Evolutionary conservation across 1,140 invertebrate species (phyloP).

Genomic region (Epicauta chinensis): DNA sequence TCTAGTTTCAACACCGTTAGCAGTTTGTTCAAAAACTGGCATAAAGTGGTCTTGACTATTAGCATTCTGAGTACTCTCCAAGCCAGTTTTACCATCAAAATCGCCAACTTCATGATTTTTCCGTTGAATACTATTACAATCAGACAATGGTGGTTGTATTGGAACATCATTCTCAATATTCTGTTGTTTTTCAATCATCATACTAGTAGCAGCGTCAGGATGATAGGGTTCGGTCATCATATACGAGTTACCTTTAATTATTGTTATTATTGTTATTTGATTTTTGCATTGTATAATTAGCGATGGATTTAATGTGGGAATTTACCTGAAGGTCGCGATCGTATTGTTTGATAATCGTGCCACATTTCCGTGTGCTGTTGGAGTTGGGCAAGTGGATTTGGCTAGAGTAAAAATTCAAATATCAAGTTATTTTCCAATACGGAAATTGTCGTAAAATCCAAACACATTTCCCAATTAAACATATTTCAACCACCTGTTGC

Average conservation of each 20-base stretch:
- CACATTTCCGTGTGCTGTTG: conserved; percentile 35
- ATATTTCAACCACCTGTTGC: conserved; percentile 17
- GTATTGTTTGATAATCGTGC: conserved; percentile 29
- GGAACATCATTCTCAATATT: neutral
- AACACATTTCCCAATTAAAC: conserved; percentile 10
- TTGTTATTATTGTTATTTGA: neutral
- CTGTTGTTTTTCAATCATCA: conserved; percentile 10
- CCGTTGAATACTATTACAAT: neutral
- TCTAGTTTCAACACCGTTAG: conserved; percentile 2
- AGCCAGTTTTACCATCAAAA: neutral
- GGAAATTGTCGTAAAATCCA: neutral
- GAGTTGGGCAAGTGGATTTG: conserved; percentile 28
- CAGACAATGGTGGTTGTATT: neutral
- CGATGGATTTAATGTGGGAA: neutral
- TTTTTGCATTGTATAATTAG: neutral
- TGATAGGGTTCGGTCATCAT: conserved; percentile 15
- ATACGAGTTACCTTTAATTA: conserved; percentile 16
- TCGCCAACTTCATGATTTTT: neutral
- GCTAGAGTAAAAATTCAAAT: no score
- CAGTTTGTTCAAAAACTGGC: conserved; percentile 24
- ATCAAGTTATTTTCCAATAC: neutral
- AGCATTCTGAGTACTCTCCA: neutral
- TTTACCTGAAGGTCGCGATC: conserved; percentile 24
- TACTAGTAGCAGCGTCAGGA: neutral
- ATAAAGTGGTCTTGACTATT: conserved; percentile 16